Percentiles rank a stretch among this genome's conserved stretches.
These are phyloP conservation scores for Andrena minutula DNA, from an alignment of 2,888 invertebrate species.

Conservation along the genomic window DNA sequence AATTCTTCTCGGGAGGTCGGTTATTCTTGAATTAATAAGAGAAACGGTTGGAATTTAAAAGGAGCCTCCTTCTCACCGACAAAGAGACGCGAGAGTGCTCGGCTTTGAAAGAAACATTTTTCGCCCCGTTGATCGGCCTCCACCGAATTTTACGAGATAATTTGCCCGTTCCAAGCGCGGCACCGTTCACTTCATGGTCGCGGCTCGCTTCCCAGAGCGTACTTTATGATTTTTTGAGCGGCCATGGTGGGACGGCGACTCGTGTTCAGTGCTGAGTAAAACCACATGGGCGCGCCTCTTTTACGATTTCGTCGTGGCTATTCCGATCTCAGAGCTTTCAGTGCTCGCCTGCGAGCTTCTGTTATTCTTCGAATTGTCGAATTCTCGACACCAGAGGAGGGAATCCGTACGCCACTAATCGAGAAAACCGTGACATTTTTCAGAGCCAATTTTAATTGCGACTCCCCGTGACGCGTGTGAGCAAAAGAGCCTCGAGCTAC, in stretches of 20 bases:
- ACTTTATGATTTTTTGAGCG: constrained; percentile 46
- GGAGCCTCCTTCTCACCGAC: constrained; percentile 17
- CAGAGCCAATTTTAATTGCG: background rate
- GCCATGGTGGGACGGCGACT: background rate
- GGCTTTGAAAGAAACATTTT: constrained; percentile 49
- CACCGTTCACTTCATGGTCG: constrained; percentile 48
- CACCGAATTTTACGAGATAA: constrained; percentile 50
- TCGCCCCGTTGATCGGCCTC: constrained; percentile 35
- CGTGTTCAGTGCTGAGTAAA: background rate
- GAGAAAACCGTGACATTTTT: background rate
- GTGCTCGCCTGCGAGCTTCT: background rate
- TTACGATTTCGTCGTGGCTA: constrained; percentile 1
- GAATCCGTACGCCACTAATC: background rate
- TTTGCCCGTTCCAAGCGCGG: constrained; percentile 17
- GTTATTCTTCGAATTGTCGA: too few species aligned
- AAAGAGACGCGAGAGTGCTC: constrained; percentile 26
- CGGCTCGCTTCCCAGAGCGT: constrained; percentile 24
- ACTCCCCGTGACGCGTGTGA: background rate
- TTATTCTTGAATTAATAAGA: constrained; percentile 59
- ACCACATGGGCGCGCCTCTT: background rate
- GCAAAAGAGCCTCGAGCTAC: background rate
- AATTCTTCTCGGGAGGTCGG: constrained; percentile 35
- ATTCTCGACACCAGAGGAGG: too few species aligned
- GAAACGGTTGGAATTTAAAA: constrained; percentile 49
- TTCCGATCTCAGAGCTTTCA: background rate